phyloP scores from a whole-genome alignment of 2,113 vertebrate species.

The Trematomus loennbergii region DNA sequence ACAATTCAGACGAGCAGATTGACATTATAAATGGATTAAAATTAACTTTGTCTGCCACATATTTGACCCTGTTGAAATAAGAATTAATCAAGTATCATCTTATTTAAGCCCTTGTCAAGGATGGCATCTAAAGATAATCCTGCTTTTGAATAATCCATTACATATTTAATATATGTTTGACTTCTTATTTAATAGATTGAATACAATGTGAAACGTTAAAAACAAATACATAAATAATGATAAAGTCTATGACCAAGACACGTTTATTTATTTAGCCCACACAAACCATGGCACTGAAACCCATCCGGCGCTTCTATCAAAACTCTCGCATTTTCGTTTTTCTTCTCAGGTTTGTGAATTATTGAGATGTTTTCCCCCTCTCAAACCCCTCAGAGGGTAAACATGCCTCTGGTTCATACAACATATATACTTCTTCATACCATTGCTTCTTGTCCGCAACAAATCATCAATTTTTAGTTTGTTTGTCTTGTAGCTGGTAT shows the following conservation, averaged over 20 bases:
- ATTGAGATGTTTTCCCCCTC: slow-evolving; percentile 65
- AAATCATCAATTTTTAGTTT: slow-evolving; percentile 35
- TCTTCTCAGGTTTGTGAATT: slow-evolving; percentile 56
- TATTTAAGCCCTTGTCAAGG: background rate
- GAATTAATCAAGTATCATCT: slow-evolving; percentile 7
- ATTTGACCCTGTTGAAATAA: slow-evolving; percentile 5
- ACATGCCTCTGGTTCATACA: slow-evolving; percentile 61
- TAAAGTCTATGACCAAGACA: no score
- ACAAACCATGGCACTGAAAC: slow-evolving; percentile 5
- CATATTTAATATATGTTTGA: background rate
- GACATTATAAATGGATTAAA: slow-evolving; percentile 51
- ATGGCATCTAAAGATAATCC: background rate
- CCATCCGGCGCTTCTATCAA: slow-evolving; percentile 2
- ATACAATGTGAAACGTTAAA: no score
- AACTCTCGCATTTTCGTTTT: slow-evolving; percentile 17
- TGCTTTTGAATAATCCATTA: background rate
- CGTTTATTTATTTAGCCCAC: no score
- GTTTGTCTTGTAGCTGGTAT: slow-evolving; percentile 4
- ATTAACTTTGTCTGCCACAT: slow-evolving; percentile 37
- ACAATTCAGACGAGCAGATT: slow-evolving; percentile 47
- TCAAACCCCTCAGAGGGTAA: slow-evolving; percentile 54
- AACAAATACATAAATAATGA: no score
- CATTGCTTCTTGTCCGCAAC: slow-evolving; percentile 38
- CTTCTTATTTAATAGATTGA: no score
- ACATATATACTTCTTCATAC: slow-evolving; percentile 52